A percentile compares a stretch with the other conserved stretches of the same genome.
phyloP scores from a whole-genome alignment of 2,113 vertebrate species.

The Aspiorhynchus laticeps region DNA sequence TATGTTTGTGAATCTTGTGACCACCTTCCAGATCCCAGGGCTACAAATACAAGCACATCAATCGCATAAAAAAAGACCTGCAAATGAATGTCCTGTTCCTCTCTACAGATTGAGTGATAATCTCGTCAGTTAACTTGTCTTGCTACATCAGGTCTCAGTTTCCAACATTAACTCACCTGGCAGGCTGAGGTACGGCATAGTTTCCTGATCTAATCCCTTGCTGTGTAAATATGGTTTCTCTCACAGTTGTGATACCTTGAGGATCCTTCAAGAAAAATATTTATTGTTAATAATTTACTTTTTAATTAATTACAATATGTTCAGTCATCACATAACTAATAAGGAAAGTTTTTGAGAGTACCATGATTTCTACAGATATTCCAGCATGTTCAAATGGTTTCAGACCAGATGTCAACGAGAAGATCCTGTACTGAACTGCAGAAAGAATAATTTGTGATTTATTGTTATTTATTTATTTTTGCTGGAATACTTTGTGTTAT shows the following conservation, averaged over 20 bases:
- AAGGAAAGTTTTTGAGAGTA: not conserved
- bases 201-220: constrained; percentile 41
- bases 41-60: constrained; percentile 31
- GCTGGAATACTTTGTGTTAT: not conserved
- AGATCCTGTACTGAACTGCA: constrained; percentile 54
- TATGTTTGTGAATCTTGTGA: constrained; percentile 45
- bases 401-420: constrained; percentile 50
- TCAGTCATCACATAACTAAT: not conserved
- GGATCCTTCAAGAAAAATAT: constrained; percentile 34
- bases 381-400: constrained; percentile 33
- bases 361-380: constrained; percentile 55
- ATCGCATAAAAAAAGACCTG: not conserved
- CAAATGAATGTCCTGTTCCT: not conserved
- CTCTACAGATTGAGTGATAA: not conserved
- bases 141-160: not conserved
- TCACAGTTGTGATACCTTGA: constrained; percentile 38
- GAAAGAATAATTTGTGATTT: not conserved
- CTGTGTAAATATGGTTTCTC: constrained; percentile 29
- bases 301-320: not conserved
- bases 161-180: constrained; percentile 46
- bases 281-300: not conserved
- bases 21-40: constrained; percentile 59
- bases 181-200: constrained; percentile 54
- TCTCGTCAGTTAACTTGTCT: not conserved
- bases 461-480: not conserved